phyloP scores from a whole-genome alignment of 2,113 vertebrate species.

The Orycteropus afer region DNA sequence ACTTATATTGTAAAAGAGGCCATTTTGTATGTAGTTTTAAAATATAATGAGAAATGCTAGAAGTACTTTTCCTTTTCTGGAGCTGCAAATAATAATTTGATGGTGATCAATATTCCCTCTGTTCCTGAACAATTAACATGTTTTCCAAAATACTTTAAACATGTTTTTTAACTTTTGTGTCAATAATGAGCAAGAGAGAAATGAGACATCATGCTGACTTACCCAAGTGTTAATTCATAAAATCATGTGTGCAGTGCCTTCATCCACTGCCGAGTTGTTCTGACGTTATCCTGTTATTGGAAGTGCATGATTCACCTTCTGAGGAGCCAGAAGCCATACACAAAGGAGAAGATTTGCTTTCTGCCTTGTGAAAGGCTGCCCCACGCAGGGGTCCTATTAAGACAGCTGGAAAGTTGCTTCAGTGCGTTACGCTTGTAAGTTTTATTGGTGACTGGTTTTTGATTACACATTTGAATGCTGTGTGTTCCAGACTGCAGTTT shows the following conservation, averaged over 20 bases:
- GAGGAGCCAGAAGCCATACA: conserved; percentile 92
- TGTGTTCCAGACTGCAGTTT: conserved; percentile 87
- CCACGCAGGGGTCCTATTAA: conserved; percentile 94
- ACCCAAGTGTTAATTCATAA: conserved; percentile 77
- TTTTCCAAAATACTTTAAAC: conserved; percentile 50
- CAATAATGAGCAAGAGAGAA: conserved; percentile 63
- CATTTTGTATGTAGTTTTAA: conserved; percentile 53
- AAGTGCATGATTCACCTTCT: conserved; percentile 91
- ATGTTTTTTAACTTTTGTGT: conserved; percentile 58
- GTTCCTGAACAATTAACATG: background rate
- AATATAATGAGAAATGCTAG: conserved; percentile 31
- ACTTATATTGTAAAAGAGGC: conserved; percentile 43
- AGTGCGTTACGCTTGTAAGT: conserved; percentile 90
- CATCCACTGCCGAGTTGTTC: conserved; percentile 75
- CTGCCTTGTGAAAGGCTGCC: conserved; percentile 86
- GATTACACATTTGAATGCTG: conserved; percentile 90
- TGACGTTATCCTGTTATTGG: conserved; percentile 83
- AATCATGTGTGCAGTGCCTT: conserved; percentile 70
- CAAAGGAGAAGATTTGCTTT: conserved; percentile 89
- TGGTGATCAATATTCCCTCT: background rate
- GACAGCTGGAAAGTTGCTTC: conserved; percentile 91
- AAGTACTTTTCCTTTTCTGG: conserved; percentile 36
- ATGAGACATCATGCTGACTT: conserved; percentile 74
- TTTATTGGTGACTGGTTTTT: conserved; percentile 93
- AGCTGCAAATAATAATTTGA: conserved; percentile 36